Percentiles rank a stretch among this genome's conserved stretches.
phyloP scores from a whole-genome alignment of 2,113 vertebrate species.

The Halcyon senegalensis region DNA sequence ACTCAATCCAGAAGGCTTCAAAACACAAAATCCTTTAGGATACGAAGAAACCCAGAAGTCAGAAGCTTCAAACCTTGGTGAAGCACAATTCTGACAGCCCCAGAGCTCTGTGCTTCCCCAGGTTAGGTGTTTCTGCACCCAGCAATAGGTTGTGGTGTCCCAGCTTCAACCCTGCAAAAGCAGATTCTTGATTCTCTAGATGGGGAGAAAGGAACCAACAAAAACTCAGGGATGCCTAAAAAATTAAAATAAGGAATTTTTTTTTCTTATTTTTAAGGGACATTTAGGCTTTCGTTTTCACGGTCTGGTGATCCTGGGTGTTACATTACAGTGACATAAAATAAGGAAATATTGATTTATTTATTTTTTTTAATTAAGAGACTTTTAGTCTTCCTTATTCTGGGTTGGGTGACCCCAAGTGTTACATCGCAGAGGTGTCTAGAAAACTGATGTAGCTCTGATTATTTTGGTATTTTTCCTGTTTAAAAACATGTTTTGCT shows the following conservation, averaged over 20 bases:
- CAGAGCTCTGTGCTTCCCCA: background rate
- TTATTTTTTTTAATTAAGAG: background rate
- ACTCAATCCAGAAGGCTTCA: background rate
- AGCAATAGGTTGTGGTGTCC: background rate
- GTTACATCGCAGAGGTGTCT: background rate
- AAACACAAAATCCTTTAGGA: background rate
- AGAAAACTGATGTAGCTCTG: background rate
- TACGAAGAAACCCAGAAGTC: background rate
- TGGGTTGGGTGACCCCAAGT: background rate
- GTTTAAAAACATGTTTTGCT: rapidly evolving
- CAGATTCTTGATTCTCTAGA: background rate
- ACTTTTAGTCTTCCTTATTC: background rate
- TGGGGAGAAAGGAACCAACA: background rate
- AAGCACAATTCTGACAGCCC: background rate
- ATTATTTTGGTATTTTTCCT: background rate
- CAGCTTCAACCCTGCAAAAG: background rate
- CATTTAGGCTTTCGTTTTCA: background rate
- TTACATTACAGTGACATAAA: background rate
- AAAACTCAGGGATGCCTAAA: background rate
- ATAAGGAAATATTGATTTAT: background rate
- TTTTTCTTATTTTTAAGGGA: background rate
- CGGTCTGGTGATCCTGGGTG: background rate
- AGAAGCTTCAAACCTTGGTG: background rate
- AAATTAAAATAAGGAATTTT: background rate
- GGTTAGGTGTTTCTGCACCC: rapidly evolving